Evolutionary conservation across 2,888 invertebrate species (phyloP), one percentile per base, ranked within the genome.

Genomic region (Amiota mariae): DNA sequence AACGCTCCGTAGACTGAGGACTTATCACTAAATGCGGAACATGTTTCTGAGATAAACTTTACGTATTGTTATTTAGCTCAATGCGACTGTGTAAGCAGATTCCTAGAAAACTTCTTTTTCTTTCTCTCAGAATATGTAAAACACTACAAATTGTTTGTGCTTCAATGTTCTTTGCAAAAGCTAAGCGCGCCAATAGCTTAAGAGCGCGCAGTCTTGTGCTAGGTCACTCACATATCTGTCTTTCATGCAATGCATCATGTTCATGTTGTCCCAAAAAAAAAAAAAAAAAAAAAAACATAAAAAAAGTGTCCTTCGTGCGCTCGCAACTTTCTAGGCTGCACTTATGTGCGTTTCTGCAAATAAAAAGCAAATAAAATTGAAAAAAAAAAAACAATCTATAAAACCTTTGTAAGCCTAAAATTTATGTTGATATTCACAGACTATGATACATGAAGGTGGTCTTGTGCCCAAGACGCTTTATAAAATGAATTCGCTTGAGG

Each of bases 391-490:
- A n/a, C 47, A 4, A 64, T 64, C 9, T 12, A 15, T n/a, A 36
- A 11, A 63, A 36, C 3, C 10, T 8, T 10, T 54, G 13, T 20
- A 54, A 24, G 13, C 9, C 3, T 68, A 54, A 66, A 49, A 51
- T 2, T 56, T 24, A 1, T 56, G 20, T 68, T 61, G 72, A 72
- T 79, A 72, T 72, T 61, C 36, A 74, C 88, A 96, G 96, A 94
- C 95, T 67, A 93, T 94, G 89, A 94, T 96, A 66, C 94, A 94
- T 85, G 96, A 97, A 87, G 97, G 97, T 10, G 96, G 96, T 6
- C 91, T 97, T 80, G 95, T 98, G 68, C 97, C 98, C 36, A 98
- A 98, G 91, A 93, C 93, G 73, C 90, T 95, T 79, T 97, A 97
- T 89, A 94, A 94, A 89, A 93, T 93, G 76, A 88, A 86, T 46